phyloP scores from a whole-genome alignment of 1,140 invertebrate species.

The Mizuhopecten yessoensis region DNA sequence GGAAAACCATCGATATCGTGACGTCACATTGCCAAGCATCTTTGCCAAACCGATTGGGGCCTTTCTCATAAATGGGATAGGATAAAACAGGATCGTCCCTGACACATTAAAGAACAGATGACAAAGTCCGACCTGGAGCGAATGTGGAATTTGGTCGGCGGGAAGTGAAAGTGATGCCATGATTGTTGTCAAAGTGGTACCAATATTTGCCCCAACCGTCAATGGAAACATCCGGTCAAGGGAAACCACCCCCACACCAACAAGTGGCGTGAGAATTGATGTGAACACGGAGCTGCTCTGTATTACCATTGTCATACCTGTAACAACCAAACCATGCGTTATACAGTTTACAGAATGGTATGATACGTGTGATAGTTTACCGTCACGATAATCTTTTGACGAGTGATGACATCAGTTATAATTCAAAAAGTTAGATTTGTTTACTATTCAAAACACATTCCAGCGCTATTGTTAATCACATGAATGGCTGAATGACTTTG shows the following conservation, averaged over 20 bases:
- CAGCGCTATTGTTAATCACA: too few relatives aligned
- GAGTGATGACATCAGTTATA: too few relatives aligned
- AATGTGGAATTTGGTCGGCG: constrained; percentile 67
- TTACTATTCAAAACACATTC: too few relatives aligned
- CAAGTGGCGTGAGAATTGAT: constrained; percentile 86
- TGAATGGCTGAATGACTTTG: too few relatives aligned
- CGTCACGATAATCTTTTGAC: too few relatives aligned
- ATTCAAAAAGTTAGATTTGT: too few relatives aligned
- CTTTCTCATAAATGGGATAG: constrained; percentile 84
- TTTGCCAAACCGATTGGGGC: constrained; percentile 85
- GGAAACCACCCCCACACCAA: constrained; percentile 86
- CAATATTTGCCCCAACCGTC: constrained; percentile 86
- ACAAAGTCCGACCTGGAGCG: constrained; percentile 64
- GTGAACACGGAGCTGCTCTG: constrained; percentile 87
- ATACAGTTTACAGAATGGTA: too few relatives aligned
- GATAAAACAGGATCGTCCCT: constrained; percentile 86
- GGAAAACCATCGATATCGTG: constrained; percentile 85
- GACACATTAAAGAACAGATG: constrained; percentile 71
- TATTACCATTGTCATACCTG: constrained; percentile 85
- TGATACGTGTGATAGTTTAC: not conserved
- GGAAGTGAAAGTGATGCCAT: constrained; percentile 85
- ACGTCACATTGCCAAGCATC: constrained; percentile 83
- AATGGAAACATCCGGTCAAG: constrained; percentile 86
- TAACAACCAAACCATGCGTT: constrained; percentile 65
- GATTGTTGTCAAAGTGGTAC: constrained; percentile 85